A percentile compares a stretch with the other conserved stretches of the same genome.
Evolutionary conservation across 2,113 vertebrate genomes (phyloP).

Genomic region (Brachypodius melanocephalos): DNA sequence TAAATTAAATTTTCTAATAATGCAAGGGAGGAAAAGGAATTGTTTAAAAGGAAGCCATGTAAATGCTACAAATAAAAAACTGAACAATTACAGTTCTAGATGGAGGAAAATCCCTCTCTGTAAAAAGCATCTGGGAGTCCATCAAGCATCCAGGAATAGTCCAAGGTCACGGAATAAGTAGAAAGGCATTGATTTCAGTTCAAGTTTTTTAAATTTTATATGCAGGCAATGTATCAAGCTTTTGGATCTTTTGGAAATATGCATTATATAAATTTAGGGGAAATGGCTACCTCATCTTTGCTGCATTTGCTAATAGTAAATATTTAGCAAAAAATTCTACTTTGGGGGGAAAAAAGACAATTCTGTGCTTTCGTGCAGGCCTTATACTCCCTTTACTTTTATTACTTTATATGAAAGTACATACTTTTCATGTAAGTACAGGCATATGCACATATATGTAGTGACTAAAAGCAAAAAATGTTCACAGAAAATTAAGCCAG

Average conservation of each 20-base stretch:
- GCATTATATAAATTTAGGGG: neutral
- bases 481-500: neutral
- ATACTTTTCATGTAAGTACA: neutral
- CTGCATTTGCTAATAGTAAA: neutral
- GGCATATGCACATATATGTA: neutral
- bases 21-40: neutral
- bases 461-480: neutral
- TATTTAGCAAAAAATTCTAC: neutral
- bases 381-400: neutral
- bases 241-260: neutral
- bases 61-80: neutral
- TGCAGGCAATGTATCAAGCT: neutral
- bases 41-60: neutral
- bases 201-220: neutral
- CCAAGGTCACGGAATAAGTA: neutral
- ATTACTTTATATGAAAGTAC: neutral
- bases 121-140: neutral
- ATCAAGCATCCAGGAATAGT: neutral
- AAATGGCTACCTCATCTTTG: neutral
- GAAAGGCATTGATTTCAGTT: neutral
- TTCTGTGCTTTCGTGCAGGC: neutral
- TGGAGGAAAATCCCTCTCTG: neutral
- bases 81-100: neutral
- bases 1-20: neutral
- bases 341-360: neutral